Evolutionary conservation across 92 coral and sea anemone genomes (phyloP), one percentile per base, ranked within the genome.

Genomic region (Palythoa caribaeorum): DNA sequence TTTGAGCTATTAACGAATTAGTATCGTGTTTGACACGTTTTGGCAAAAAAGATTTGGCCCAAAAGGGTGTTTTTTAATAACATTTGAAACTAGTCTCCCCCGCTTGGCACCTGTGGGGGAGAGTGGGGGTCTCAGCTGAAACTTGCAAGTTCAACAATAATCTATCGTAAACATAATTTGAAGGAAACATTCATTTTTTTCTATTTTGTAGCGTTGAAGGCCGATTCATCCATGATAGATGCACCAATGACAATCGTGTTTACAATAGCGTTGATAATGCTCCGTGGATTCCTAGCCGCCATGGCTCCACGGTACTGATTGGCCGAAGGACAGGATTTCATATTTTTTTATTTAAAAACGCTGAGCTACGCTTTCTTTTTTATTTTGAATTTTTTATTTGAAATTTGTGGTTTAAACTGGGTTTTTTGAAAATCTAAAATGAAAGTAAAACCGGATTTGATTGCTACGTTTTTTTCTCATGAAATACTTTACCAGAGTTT

Each of bases 241-340:
- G 6, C 80, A 9, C 39, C 80, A 9, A 9, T 13, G 12, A 21
- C 39, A 3, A 7, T 51, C 36, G 20, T 48, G 8, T 19, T 50
- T n/a, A 17, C 63, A 1, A 12, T 28, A 12, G 80, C 63, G 62
- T 39, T 76, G n/a, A 8, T 76, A n/a, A 15, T 76, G n/a, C 13
- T 51, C 12, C 80, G 35, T 14, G 65, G 63, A 21, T 76, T 50
- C 40, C 80, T 76, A 3, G 65, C 38, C 0, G 80, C 39, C 16
- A 76, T 76, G 80, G 5, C 63, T 2, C 44, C 40, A 8, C 80
- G 80, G 11, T 51, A 76, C 17, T 76, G 80, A 76, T 50, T 14
- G 39, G 62, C 62, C 36, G 40, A 50, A 19, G 37, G 54, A 13
- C 78, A 21, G 20, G 44, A 3, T 39, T 39, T 73, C 13, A 28